Conservation (phyloP, 2,797 vertebrate species). For the Trachurus trachurus region DNA sequence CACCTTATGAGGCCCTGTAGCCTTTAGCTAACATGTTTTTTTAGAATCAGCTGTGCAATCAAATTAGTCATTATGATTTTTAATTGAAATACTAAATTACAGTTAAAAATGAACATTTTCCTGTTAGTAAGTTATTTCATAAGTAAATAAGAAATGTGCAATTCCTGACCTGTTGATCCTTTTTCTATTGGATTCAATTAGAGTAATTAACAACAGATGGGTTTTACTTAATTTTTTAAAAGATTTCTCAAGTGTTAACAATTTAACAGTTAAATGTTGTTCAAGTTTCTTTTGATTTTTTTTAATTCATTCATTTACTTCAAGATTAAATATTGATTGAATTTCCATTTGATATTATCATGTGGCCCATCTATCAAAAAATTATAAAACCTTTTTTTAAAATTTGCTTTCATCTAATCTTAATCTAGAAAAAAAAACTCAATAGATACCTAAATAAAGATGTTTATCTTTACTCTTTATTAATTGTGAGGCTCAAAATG, state of each 20-base stretch:
- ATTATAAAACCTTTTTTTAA: background rate
- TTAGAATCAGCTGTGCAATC: background rate
- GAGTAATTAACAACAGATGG: background rate
- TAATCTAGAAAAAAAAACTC: background rate
- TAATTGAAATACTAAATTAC: background rate
- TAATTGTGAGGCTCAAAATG: slow-evolving; percentile 41
- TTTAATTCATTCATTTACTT: background rate
- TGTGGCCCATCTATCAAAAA: background rate
- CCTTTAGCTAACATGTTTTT: background rate
- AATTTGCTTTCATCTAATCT: background rate
- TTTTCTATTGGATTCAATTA: slow-evolving; percentile 10
- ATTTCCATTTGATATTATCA: background rate
- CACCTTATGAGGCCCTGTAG: background rate
- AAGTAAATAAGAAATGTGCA: background rate
- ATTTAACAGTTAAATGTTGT: background rate
- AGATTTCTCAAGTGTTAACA: background rate
- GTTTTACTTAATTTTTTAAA: background rate
- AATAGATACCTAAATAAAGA: background rate
- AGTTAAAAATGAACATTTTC: background rate
- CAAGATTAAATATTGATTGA: background rate
- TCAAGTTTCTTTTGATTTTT: background rate
- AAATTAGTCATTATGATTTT: background rate
- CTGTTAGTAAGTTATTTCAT: background rate
- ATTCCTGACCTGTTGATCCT: background rate
- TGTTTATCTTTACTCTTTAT: background rate